A percentile compares a stretch with the other conserved stretches of the same genome.
Conservation (phyloP, 2,797 vertebrate species). For the Semotilus atromaculatus region DNA sequence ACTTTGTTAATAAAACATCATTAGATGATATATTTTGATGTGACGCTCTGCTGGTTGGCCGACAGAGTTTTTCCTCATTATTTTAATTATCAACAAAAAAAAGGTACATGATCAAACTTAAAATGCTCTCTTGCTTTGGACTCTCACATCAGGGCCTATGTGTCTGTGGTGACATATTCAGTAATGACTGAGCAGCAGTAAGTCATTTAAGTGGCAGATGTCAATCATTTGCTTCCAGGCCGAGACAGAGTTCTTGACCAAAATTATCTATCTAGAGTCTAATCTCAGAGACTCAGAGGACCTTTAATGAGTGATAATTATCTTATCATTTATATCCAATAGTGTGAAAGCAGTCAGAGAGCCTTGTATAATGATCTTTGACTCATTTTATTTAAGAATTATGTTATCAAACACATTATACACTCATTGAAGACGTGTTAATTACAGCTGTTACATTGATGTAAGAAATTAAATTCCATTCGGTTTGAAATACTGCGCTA, state of each 20-base stretch:
- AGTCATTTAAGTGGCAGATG: not conserved
- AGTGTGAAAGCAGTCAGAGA: not conserved
- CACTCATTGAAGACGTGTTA: not conserved
- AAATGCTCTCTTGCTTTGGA: not conserved
- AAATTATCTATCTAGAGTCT: not conserved
- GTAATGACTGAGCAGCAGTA: not conserved
- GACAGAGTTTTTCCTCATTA: not conserved
- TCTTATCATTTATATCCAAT: not conserved
- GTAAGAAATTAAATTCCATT: not conserved
- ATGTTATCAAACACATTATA: not conserved
- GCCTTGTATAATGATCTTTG: not conserved
- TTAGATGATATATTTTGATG: not conserved
- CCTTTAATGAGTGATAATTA: not conserved
- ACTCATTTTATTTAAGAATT: not conserved
- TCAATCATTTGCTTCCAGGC: conserved; percentile 1
- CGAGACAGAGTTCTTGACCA: not conserved
- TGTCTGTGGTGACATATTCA: not conserved
- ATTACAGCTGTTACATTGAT: not conserved
- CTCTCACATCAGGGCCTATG: not conserved
- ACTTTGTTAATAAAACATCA: no score
- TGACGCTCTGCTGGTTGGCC: not conserved
- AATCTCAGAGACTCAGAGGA: not conserved
- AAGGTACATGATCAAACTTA: not conserved
- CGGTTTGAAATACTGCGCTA: not conserved
- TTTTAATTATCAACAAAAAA: not conserved